Percentiles rank a stretch among this genome's conserved stretches.
phyloP scores from a whole-genome alignment of 2,113 vertebrate species.

The Cyprinodon variegatus region DNA sequence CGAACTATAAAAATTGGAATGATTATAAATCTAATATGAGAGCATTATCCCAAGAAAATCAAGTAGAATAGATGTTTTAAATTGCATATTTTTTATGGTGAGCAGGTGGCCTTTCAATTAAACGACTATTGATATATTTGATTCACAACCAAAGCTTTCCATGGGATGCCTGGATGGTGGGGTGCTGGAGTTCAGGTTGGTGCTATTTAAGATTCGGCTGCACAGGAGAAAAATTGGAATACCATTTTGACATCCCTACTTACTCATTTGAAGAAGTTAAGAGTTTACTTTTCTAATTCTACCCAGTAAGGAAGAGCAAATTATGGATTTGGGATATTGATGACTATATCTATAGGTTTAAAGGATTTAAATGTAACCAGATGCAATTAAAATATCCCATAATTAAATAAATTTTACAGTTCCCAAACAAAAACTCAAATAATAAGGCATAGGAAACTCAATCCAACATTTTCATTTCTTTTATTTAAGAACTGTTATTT shows the following conservation, averaged over 20 bases:
- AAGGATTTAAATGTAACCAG: constrained; percentile 35
- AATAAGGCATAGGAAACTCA: neutral
- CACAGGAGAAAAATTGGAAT: constrained; percentile 1
- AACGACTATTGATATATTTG: constrained; percentile 61
- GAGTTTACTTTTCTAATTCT: constrained; percentile 55
- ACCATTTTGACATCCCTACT: constrained; percentile 34
- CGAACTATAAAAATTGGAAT: constrained; percentile 72
- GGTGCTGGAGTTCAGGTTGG: constrained; percentile 5
- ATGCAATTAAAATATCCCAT: neutral
- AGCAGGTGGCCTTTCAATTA: constrained; percentile 52
- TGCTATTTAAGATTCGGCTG: constrained; percentile 17
- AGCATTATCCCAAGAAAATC: constrained; percentile 75
- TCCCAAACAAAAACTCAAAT: neutral
- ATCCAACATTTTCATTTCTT: neutral
- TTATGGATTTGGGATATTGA: constrained; percentile 48
- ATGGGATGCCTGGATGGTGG: constrained; percentile 4
- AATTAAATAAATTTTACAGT: neutral
- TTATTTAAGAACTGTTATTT: neutral
- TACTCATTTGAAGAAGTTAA: constrained; percentile 65
- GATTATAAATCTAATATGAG: constrained; percentile 70
- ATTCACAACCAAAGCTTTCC: constrained; percentile 33
- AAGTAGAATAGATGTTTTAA: constrained; percentile 74
- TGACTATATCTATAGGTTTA: constrained; percentile 39
- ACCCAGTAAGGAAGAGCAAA: constrained; percentile 48
- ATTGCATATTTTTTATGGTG: constrained; percentile 65